Evolutionary conservation across 2,797 vertebrate genomes (phyloP).

Genomic region (Anguilla obscura): DNA sequence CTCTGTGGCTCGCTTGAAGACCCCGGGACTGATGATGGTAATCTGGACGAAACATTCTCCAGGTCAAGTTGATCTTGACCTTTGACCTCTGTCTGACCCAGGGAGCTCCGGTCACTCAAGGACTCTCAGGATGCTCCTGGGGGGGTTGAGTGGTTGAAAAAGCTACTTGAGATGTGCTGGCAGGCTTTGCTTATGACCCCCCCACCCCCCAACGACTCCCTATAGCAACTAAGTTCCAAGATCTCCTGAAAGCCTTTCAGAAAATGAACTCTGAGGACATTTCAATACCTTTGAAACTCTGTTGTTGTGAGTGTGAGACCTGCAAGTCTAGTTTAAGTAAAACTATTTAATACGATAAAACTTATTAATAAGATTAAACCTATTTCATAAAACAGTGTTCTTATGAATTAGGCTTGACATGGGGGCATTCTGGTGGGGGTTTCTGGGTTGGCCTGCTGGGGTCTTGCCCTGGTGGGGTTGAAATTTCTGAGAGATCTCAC

Average conservation of each 20-base stretch:
- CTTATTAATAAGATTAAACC: neutral
- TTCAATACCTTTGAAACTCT: neutral
- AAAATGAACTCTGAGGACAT: neutral
- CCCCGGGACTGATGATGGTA: neutral
- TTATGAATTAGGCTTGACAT: neutral
- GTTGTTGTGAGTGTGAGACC: neutral
- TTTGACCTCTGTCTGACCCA: constrained; percentile 20
- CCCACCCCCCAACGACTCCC: neutral
- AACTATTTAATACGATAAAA: neutral
- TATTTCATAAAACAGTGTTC: neutral
- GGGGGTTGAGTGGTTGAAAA: neutral
- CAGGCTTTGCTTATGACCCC: neutral
- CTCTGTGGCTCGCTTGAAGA: neutral
- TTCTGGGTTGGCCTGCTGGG: neutral
- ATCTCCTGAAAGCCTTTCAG: neutral
- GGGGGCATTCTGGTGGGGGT: neutral
- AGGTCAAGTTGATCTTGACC: constrained; percentile 13
- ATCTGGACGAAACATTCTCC: neutral
- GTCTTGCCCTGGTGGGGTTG: neutral
- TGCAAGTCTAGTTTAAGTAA: neutral
- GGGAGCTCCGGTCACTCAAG: neutral
- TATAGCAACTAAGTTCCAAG: neutral
- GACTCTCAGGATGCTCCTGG: neutral
- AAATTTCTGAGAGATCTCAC: neutral
- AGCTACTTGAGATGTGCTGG: neutral